Evolutionary conservation across 2,113 vertebrate genomes (phyloP).

Genomic region (Ginglymostoma cirratum): DNA sequence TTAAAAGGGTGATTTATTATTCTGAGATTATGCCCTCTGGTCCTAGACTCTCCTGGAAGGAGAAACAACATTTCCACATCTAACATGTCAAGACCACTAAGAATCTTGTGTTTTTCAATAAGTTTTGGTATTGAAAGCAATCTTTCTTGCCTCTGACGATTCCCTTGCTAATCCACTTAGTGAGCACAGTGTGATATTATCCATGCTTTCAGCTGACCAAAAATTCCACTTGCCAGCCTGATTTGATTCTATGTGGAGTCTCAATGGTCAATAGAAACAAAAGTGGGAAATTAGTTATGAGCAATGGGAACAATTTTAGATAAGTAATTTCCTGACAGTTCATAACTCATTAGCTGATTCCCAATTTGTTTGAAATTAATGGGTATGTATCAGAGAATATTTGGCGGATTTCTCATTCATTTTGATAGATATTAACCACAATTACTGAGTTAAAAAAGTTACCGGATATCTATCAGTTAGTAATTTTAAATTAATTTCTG

Average conservation of each 20-base stretch:
- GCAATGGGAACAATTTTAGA: neutral
- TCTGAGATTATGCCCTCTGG: too few species aligned
- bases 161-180: neutral
- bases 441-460: neutral
- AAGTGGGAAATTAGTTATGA: slow-evolving; percentile 3
- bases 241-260: neutral
- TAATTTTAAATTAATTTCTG: slow-evolving; percentile 27
- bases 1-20: too few species aligned
- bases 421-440: neutral
- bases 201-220: neutral
- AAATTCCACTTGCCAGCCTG: neutral
- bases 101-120: too few species aligned
- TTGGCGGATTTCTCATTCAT: slow-evolving; percentile 11
- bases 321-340: neutral
- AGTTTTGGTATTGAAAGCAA: neutral
- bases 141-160: neutral
- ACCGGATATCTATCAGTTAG: neutral
- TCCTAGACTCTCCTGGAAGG: too few species aligned
- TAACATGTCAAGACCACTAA: too few species aligned
- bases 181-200: neutral
- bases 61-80: too few species aligned
- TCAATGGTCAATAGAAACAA: neutral
- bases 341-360: neutral
- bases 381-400: neutral
- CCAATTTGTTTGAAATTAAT: neutral